Evolutionary conservation across 2,888 invertebrate genomes (phyloP), one percentile per base, ranked within the genome.

Genomic region (Hirtodrosophila cameraria): DNA sequence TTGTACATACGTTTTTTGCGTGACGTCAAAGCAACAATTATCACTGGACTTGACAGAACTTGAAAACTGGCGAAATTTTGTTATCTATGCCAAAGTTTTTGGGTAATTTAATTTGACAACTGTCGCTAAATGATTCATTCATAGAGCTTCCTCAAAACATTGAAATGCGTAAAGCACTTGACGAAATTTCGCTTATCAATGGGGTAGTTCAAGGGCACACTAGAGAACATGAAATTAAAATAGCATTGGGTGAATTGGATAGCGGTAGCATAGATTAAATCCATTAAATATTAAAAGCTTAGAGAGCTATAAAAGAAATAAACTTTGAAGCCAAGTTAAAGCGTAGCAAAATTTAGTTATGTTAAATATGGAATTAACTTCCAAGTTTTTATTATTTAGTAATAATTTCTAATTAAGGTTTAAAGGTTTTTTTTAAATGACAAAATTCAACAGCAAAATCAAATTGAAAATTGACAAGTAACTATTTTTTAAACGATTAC

Each of bases 151-250:
- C 18, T 11, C 36, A 39, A 18, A 16, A 7, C 38, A 57, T 31
- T 53, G 84, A 55, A 65, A 80, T 53, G 57, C 69, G 65, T 60
- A 33, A 49, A 39, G 13, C 54, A 59, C 58, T 52, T 55, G 33
- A 68, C 52, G 59, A 83, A 80, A 80, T 76, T 23, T 11, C 30
- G 38, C 50, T 76, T 83, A 83, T 77, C 83, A 61, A 12, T 42
- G 13, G 15, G 6, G 0, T 8, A 25, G n/a, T 69, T 50, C 4
- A 43, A 23, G 27, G 15, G 1, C n/a, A 45, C 57, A 75, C 73
- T 66, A 11, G 6, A 15, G 62, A 18, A 7, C 61, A 59, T 11
- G 13, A 6, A 28, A 31, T 2, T 35, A 2, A n/a, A 7, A 11
- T 27, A 15, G 9, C 4, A 9, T 2, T 3, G 6, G 5, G 11